phyloP scores from a whole-genome alignment of 2,888 invertebrate genomes.

The Erebia epiphron region DNA sequence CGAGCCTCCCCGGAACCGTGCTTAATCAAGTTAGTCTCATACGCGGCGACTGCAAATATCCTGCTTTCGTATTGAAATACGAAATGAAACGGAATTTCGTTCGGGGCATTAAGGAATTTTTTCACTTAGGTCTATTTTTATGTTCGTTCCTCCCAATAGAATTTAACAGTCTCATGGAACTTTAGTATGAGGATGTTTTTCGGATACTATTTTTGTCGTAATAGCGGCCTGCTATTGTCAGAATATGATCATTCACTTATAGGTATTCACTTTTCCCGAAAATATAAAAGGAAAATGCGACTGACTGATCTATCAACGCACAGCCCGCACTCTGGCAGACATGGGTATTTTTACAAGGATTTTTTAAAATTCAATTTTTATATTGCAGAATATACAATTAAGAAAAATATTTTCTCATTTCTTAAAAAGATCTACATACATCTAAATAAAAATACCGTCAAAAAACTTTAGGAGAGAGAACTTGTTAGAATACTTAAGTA shows the following conservation, averaged over 20 bases:
- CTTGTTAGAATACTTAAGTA: constrained; percentile 13
- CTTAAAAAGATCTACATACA: constrained; percentile 2
- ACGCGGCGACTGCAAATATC: constrained; percentile 23
- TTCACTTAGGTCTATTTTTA: constrained; percentile 18
- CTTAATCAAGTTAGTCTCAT: constrained; percentile 35
- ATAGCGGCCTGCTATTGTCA: background rate
- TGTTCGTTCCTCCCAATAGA: constrained; percentile 4
- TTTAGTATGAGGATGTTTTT: constrained; percentile 1
- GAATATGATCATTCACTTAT: background rate
- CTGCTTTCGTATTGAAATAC: constrained; percentile 19
- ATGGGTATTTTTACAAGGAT: no score
- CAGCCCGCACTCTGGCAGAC: no score
- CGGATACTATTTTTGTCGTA: background rate
- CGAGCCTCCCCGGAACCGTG: constrained; percentile 41
- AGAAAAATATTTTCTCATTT: constrained; percentile 7
- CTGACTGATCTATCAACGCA: no score
- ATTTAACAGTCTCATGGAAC: constrained; percentile 6
- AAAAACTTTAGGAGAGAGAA: constrained; percentile 4
- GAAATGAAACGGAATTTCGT: constrained; percentile 15
- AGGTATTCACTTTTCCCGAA: background rate
- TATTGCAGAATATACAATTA: background rate
- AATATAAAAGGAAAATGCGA: no score
- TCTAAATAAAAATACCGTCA: constrained; percentile 9
- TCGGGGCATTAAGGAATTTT: constrained; percentile 2
- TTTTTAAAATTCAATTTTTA: no score